Base-by-base conservation (phyloP, 2,797 vertebrate genomes). In the Crotalus adamanteus region DNA sequence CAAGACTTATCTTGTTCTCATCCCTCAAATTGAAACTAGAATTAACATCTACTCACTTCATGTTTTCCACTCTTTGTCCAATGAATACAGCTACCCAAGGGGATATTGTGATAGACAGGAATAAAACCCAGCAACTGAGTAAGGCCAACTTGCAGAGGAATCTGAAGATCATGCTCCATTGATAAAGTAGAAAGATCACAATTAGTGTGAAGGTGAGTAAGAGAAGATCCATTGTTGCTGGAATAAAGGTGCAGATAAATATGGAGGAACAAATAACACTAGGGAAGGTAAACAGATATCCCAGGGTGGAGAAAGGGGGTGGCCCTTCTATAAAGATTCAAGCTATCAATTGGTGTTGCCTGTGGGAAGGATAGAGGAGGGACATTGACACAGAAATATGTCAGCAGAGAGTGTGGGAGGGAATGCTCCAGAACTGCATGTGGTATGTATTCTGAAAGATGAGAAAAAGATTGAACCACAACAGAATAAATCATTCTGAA, bases 111-210 rank as follows among this genome's bases (percentile, higher is more conserved):
- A 26, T 18, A 22, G 47, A 0, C 25, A 85, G 3, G 14, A 63
- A 3, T 56, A 53, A 2, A 12, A 42, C 1, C 92, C 92, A 92
- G 73, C 28, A 78, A 65, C 26, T 1, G 47, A 90, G 42, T 8
- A 89, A 42, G 6, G 51, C 14, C 88, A 92, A 89, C 31, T 92
- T 92, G 73, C 88, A 90, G 92, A 55, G 25, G 73, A 92, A 89
- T 4, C 37, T 89, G 87, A 89, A 92, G 87, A 42, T 63, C 57
- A 16, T 55, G 51, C 31, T 92, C 87, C 59, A 63, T 59, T 85
- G 92, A 51, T 63, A 92, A 86, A 92, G 51, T 51, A 92, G 59
- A 83, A 61, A 31, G 73, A 56, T 25, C 42, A 88, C 88, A 47
- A 42, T 56, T 63, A 90, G 1, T 51, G 86, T 65, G 78, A 92